phyloP scores from a whole-genome alignment of 2,797 vertebrate species.

The Sciurus vulgaris region DNA sequence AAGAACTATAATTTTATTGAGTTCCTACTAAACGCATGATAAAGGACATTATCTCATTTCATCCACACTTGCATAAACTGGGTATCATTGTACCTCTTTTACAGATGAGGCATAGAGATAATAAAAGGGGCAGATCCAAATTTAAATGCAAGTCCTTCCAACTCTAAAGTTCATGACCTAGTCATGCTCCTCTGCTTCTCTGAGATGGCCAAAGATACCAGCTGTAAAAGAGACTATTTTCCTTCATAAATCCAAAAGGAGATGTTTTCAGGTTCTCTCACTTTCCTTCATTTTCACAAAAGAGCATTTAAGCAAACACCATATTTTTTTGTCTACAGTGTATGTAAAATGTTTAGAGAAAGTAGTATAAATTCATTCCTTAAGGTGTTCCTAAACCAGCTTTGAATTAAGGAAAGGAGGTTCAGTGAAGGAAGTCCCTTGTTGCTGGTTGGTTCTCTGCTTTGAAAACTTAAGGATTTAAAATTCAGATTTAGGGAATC shows the following conservation, averaged over 20 bases:
- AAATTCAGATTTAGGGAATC: neutral
- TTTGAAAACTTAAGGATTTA: neutral
- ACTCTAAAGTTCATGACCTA: conserved; percentile 6
- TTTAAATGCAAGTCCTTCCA: conserved; percentile 34
- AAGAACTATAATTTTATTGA: neutral
- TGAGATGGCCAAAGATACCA: neutral
- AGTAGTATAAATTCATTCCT: neutral
- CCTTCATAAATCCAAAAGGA: neutral
- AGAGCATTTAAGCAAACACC: neutral
- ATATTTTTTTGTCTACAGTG: neutral
- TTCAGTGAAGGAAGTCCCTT: neutral
- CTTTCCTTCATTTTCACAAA: neutral
- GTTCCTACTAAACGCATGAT: neutral
- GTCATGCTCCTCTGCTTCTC: neutral
- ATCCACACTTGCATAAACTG: neutral
- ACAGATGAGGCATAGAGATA: neutral
- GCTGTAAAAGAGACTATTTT: neutral
- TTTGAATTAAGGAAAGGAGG: neutral
- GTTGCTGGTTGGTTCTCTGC: neutral
- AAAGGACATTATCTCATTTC: conserved; percentile 38
- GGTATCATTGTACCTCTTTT: neutral
- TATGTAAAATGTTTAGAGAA: neutral
- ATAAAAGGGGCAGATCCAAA: neutral
- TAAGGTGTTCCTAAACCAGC: neutral
- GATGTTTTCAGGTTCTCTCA: neutral